Evolutionary conservation across 2,113 vertebrate genomes (phyloP), one percentile per base, ranked within the genome.

Genomic region (Montifringilla adamsi): DNA sequence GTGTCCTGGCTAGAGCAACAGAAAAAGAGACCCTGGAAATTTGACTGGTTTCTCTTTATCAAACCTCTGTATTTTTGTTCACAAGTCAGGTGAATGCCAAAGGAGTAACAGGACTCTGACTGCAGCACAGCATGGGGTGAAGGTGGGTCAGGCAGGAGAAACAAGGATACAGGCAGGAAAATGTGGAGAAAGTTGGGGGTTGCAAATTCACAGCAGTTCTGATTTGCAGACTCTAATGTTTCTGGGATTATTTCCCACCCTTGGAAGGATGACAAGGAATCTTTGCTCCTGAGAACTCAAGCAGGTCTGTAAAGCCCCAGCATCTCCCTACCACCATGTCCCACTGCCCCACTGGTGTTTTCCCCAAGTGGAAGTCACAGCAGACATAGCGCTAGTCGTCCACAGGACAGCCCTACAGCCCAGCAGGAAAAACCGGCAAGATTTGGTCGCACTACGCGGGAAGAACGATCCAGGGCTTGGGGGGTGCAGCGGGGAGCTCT

Each of bases 381-480:
- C 6, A 0, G 39, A 28, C 46, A 37, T 2, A 52, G 21, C 44
- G 17, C 16, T 2, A 5, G 3, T 20, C 1, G 0, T 31, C 21
- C 44, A 15, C 26, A 76, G 31, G 26, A 50, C 7, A 43, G 44
- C 4, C 2, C 3, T 31, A 35, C 26, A 59, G 9, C 14, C 63
- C 26, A 37, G 73, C 33, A 37, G 22, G 27, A 33, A 59, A 44
- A 35, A 10, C 1, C 4, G 2, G 17, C 7, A 44, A 44, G 17
- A 33, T 33, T 4, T 44, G 46, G 4, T 20, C 13, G 19, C 10
- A 49, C 39, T 11, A 35, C 8, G 4, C 23, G 14, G 26, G 30
- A 31, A 67, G 10, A 56, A 85, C 3, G 43, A 66, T 9, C 20
- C 26, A 21, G 31, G 10, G 9, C 7, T 31, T 17, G 26, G 43